phyloP scores from a whole-genome alignment of 2,113 vertebrate species.

The Eurypyga helias region DNA sequence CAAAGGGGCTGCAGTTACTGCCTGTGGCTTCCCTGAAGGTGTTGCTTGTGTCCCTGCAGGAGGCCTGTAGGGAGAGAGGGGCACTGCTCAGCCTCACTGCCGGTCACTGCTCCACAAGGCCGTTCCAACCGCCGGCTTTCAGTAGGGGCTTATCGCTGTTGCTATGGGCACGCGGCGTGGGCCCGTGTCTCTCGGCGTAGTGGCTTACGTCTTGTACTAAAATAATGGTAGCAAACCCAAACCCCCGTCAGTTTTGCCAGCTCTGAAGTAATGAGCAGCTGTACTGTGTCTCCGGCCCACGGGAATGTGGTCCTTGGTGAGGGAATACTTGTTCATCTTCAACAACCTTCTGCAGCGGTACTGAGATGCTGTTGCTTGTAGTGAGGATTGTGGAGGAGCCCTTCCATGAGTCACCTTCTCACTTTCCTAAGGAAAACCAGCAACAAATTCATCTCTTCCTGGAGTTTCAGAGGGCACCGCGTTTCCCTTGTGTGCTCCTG shows the following conservation, averaged over 20 bases:
- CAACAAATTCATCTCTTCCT: neutral
- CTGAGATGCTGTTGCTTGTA: neutral
- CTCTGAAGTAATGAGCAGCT: neutral
- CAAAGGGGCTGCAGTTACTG: rapidly evolving
- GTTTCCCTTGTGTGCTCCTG: neutral
- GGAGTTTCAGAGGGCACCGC: neutral
- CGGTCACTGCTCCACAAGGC: rapidly evolving
- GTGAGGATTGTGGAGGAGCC: neutral
- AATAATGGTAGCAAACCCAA: neutral
- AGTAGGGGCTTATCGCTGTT: neutral
- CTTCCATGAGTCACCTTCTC: neutral
- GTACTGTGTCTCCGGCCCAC: neutral
- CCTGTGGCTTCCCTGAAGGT: neutral
- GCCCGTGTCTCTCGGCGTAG: neutral
- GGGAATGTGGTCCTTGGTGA: neutral
- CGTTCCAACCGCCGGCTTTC: neutral
- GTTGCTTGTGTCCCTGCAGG: neutral
- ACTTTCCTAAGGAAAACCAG: neutral
- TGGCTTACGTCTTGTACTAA: neutral
- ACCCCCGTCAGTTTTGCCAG: neutral
- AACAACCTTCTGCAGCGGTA: neutral
- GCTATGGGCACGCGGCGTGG: neutral
- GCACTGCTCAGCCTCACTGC: neutral
- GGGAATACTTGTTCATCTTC: neutral
- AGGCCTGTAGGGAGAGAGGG: neutral